Evolutionary conservation across 2,113 vertebrate genomes (phyloP).

Genomic region (Merops nubicus): DNA sequence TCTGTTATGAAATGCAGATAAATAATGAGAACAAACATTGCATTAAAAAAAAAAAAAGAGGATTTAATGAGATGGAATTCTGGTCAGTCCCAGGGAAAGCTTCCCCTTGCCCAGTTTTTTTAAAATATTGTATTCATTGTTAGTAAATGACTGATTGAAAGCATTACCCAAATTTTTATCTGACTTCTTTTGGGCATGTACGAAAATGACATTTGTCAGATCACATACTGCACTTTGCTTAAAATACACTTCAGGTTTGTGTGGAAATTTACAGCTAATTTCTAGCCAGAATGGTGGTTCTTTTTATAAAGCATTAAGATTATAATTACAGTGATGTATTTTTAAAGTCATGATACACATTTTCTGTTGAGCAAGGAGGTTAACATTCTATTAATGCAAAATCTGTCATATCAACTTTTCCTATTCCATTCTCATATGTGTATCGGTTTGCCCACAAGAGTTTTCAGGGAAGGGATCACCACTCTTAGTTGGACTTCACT

Average conservation of each 20-base stretch:
- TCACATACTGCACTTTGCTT: neutral
- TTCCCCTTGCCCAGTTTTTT: rapidly evolving
- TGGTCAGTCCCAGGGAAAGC: neutral
- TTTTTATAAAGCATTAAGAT: neutral
- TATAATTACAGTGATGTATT: neutral
- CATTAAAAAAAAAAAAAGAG: neutral
- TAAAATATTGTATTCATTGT: neutral
- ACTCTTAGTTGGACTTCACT: neutral
- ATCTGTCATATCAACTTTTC: neutral
- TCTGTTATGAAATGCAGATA: slow-evolving; percentile 47
- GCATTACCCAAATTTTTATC: neutral
- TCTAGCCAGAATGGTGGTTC: neutral
- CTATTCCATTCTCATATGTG: neutral
- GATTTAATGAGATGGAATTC: slow-evolving; percentile 20
- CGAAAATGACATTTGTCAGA: neutral
- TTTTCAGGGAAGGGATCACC: neutral
- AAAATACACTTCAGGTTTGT: neutral
- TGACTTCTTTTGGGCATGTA: neutral
- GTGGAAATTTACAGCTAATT: neutral
- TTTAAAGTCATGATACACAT: neutral
- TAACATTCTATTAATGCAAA: slow-evolving; percentile 22
- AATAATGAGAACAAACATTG: slow-evolving; percentile 54
- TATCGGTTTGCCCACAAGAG: neutral
- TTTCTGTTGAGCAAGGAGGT: neutral
- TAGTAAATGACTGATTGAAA: neutral